Percentiles rank a stretch among this genome's conserved stretches.
Evolutionary conservation across 2,113 vertebrate species (phyloP).

Genomic region (Arizona elegans): DNA sequence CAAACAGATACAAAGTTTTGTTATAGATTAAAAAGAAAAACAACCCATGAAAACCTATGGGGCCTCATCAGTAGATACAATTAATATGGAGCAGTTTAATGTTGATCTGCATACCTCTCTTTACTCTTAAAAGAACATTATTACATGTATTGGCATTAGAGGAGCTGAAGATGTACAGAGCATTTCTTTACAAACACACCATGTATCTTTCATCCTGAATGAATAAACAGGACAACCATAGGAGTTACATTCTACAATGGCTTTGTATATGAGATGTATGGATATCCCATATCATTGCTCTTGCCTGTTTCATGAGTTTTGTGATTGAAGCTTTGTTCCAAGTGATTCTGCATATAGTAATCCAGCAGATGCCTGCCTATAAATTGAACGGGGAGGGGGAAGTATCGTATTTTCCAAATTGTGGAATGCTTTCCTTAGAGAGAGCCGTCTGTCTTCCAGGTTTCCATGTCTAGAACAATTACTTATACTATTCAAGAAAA

Average conservation of each 20-base stretch:
- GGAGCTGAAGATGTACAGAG: neutral
- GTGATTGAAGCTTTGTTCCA: neutral
- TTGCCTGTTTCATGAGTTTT: neutral
- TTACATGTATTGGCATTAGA: neutral
- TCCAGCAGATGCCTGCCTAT: neutral
- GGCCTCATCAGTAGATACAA: neutral
- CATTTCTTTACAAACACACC: neutral
- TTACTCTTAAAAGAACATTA: neutral
- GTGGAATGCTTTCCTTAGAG: neutral
- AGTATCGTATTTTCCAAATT: neutral
- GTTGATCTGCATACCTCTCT: neutral
- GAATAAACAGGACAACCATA: neutral
- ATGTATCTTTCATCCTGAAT: neutral
- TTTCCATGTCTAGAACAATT: neutral
- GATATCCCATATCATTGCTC: neutral
- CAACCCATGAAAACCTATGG: neutral
- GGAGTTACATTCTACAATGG: neutral
- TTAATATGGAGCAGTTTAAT: neutral
- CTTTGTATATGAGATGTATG: neutral
- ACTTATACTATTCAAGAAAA: neutral
- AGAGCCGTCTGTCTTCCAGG: neutral
- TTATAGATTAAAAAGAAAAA: neutral
- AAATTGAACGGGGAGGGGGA: neutral
- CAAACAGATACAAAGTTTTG: neutral
- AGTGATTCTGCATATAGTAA: neutral